These are phyloP conservation scores for Enteromius unitaeniatus DNA, from an alignment of 2,797 vertebrate genomes.

Conservation along the genomic window DNA sequence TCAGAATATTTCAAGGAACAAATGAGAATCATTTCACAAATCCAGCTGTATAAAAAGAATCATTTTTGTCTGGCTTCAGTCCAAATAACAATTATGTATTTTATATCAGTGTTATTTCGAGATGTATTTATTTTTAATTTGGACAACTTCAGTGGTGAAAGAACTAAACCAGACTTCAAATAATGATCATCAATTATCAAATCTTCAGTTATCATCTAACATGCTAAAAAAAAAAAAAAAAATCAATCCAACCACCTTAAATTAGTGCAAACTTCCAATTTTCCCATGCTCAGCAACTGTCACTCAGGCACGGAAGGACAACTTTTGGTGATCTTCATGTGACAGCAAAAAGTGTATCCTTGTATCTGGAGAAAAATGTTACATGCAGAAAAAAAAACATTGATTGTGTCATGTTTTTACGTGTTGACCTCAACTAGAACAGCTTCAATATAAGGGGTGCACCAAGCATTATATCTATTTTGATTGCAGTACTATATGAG, in stretches of 20 bases:
- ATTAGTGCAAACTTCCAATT: not conserved
- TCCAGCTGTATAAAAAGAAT: constrained; percentile 18
- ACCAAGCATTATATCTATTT: not conserved
- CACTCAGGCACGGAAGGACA: not conserved
- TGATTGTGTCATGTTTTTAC: not conserved
- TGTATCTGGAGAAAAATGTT: constrained; percentile 32
- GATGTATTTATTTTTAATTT: not conserved
- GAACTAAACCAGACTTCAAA: constrained; percentile 10
- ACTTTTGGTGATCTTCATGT: not conserved
- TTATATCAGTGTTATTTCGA: not conserved
- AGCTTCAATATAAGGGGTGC: not conserved
- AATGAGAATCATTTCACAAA: constrained; percentile 13
- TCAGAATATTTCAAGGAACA: constrained; percentile 29
- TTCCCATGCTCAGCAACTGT: constrained; percentile 17
- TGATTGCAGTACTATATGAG: not conserved
- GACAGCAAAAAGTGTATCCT: constrained; percentile 4
- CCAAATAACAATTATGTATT: not conserved
- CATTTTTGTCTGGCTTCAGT: constrained; percentile 5
- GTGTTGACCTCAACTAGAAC: not conserved
- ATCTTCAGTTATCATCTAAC: too few species aligned
- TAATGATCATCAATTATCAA: too few species aligned
- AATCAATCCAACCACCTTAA: not conserved
- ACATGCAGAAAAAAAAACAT: not conserved
- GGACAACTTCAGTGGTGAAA: not conserved
- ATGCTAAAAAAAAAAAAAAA: not conserved